These are phyloP conservation scores for Eupithecia abbreviata DNA, from an alignment of 2,888 invertebrate genomes.

Conservation along the genomic window DNA sequence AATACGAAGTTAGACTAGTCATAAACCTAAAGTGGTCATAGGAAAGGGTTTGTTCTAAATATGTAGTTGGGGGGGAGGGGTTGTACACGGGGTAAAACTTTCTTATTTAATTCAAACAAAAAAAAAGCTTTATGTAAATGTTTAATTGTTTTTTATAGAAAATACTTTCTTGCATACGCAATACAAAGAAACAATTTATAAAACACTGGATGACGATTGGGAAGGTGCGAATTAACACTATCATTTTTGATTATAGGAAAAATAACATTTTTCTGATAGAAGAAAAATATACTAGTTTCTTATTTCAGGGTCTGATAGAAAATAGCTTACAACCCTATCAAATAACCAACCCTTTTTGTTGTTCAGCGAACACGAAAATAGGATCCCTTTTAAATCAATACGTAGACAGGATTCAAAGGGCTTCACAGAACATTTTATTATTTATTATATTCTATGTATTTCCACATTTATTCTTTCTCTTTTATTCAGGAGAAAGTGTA, in stretches of 20 bases:
- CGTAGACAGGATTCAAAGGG: not conserved
- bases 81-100: too few species aligned
- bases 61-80: too few species aligned
- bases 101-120: too few species aligned
- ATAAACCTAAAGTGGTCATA: not conserved
- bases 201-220: not conserved
- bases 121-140: too few species aligned
- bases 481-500: not conserved
- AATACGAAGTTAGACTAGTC: not conserved
- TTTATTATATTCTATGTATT: not conserved
- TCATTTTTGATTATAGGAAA: not conserved
- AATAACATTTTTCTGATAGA: not conserved
- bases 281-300: slow-evolving; percentile 8
- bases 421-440: not conserved
- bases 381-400: slow-evolving; percentile 24
- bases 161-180: not conserved
- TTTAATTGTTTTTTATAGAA: not conserved
- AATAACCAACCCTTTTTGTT: slow-evolving; percentile 31
- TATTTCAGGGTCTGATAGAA: slow-evolving; percentile 16
- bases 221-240: not conserved
- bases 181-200: not conserved
- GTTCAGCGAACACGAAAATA: slow-evolving; percentile 31
- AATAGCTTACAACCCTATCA: slow-evolving; percentile 31
- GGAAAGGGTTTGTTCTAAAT: not conserved
- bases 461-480: not conserved